A percentile compares a stretch with the other conserved stretches of the same genome.
Conservation (phyloP, 2,113 vertebrate genomes). For the Paradoxurus hermaphroditus region DNA sequence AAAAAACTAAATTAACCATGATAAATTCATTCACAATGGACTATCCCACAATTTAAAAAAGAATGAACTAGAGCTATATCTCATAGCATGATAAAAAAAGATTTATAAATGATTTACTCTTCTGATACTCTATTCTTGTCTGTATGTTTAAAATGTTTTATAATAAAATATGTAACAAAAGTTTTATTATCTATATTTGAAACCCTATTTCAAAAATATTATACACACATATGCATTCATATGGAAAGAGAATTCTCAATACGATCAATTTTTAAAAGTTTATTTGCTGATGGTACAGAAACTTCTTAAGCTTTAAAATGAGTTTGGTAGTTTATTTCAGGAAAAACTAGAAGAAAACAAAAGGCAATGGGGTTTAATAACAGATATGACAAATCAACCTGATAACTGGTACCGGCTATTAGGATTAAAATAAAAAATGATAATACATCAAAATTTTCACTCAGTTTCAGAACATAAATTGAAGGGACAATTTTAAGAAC, state of each 20-base stretch:
- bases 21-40: not conserved
- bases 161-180: not conserved
- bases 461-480: not conserved
- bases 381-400: not conserved
- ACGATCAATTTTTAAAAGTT: not conserved
- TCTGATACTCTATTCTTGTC: not conserved
- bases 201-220: not conserved
- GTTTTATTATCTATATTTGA: not conserved
- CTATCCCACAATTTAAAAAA: not conserved
- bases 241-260: not conserved
- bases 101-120: not conserved
- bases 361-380: not conserved
- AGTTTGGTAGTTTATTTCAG: not conserved
- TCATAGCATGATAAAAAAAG: not conserved
- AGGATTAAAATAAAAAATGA: not conserved
- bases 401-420: not conserved
- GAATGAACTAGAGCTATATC: not conserved
- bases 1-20: not conserved
- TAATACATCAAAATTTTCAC: not conserved
- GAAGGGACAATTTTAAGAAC: not conserved
- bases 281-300: not conserved
- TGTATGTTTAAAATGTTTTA: not conserved
- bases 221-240: not conserved
- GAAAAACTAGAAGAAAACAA: not conserved
- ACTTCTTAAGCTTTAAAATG: not conserved